phyloP scores from a whole-genome alignment of 2,888 invertebrate species.

The Elaeidobius kamerunicus region DNA sequence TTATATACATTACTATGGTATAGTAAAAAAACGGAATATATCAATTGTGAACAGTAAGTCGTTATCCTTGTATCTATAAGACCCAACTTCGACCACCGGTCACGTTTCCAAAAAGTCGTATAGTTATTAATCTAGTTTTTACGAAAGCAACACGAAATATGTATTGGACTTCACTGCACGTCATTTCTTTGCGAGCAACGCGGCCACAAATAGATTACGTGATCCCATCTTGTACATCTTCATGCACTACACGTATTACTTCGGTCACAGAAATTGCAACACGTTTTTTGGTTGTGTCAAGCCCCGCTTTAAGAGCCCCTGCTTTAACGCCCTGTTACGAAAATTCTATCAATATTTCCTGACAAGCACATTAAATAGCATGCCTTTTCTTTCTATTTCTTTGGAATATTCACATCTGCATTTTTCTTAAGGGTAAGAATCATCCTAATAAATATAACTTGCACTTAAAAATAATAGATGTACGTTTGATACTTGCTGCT shows the following conservation, averaged over 20 bases:
- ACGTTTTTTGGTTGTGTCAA: conserved; percentile 39
- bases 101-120: conserved; percentile 34
- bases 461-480: too few relatives aligned
- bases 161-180: conserved; percentile 45
- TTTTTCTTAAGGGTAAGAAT: too few relatives aligned
- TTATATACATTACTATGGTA: too few relatives aligned
- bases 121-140: conserved; percentile 47
- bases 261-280: conserved; percentile 45
- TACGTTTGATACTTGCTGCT: too few relatives aligned
- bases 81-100: conserved; percentile 16
- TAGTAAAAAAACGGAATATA: too few relatives aligned
- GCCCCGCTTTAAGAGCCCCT: conserved; percentile 23
- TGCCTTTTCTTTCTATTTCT: conserved; percentile 9
- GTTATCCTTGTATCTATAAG: too few relatives aligned
- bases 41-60: too few relatives aligned
- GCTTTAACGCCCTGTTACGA: conserved; percentile 34
- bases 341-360: conserved; percentile 41
- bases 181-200: conserved; percentile 39
- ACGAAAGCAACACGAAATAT: conserved; percentile 41
- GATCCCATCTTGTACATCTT: conserved; percentile 46
- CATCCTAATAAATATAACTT: too few relatives aligned
- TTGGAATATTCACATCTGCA: conserved; percentile 10
- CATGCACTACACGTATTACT: conserved; percentile 44
- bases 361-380: conserved; percentile 33
- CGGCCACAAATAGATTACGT: conserved; percentile 51